Evolutionary conservation across 2,113 vertebrate genomes (phyloP).

Genomic region (Coptodon bakossiorum): DNA sequence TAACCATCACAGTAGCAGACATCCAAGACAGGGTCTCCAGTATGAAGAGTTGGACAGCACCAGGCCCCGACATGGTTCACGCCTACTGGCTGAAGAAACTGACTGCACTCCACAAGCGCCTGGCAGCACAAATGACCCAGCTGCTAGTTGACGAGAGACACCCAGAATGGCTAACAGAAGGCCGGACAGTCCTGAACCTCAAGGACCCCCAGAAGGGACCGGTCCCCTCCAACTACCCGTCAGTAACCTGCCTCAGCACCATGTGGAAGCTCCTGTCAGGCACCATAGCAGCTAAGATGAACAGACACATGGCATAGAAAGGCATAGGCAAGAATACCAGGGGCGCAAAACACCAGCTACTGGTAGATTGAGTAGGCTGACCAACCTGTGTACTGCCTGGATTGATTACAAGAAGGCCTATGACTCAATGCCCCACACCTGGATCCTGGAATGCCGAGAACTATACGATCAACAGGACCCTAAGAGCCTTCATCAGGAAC

Average conservation of each 20-base stretch:
- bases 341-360: not conserved
- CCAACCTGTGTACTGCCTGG: not conserved
- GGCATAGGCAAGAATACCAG: not conserved
- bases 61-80: not conserved
- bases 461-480: not conserved
- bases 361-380: fast-evolving
- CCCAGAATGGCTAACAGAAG: fast-evolving
- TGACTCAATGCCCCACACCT: not conserved
- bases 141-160: not conserved
- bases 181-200: fast-evolving
- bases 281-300: fast-evolving
- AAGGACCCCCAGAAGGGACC: not conserved
- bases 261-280: not conserved
- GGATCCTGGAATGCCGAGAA: not conserved
- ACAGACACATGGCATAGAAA: fast-evolving
- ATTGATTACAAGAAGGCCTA: not conserved
- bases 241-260: not conserved
- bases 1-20: not conserved
- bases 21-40: not conserved
- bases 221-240: fast-evolving
- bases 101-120: not conserved
- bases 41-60: not conserved
- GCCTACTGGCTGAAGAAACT: not conserved
- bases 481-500: not conserved
- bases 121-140: not conserved